Conservation (phyloP, 2,797 vertebrate species). For the Chloroceryle amazona region DNA sequence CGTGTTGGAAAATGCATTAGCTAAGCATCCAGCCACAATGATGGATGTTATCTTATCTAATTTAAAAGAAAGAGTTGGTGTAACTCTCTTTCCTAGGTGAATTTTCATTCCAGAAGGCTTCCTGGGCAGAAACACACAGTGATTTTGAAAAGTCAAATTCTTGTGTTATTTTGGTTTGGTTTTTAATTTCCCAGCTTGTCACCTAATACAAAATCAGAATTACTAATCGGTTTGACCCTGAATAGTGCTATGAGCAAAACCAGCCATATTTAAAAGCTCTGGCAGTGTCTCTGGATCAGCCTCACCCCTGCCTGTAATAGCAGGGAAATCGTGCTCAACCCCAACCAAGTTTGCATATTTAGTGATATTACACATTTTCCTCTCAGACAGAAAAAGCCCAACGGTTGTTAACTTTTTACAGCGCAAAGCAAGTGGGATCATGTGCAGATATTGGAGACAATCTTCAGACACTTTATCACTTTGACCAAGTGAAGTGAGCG, state of each 20-base stretch:
- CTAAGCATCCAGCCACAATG: background rate
- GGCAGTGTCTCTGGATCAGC: accelerated
- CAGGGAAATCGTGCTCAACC: background rate
- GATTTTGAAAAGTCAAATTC: background rate
- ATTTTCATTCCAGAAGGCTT: background rate
- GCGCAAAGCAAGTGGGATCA: background rate
- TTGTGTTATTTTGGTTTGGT: background rate
- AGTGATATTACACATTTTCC: background rate
- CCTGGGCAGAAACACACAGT: background rate
- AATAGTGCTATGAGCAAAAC: background rate
- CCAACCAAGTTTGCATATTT: accelerated
- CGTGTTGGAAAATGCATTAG: background rate
- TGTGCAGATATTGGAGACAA: too few species aligned
- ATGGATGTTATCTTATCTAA: background rate
- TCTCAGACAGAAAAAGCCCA: background rate
- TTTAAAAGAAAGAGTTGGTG: background rate
- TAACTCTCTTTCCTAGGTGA: background rate
- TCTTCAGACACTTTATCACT: background rate
- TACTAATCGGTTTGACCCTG: background rate
- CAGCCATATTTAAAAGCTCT: accelerated
- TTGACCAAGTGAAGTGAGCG: background rate
- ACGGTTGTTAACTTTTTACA: background rate
- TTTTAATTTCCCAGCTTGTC: background rate
- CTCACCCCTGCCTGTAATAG: background rate
- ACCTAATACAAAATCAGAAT: background rate